Conservation (phyloP, 2,888 invertebrate genomes). For the Proisotoma minuta region DNA sequence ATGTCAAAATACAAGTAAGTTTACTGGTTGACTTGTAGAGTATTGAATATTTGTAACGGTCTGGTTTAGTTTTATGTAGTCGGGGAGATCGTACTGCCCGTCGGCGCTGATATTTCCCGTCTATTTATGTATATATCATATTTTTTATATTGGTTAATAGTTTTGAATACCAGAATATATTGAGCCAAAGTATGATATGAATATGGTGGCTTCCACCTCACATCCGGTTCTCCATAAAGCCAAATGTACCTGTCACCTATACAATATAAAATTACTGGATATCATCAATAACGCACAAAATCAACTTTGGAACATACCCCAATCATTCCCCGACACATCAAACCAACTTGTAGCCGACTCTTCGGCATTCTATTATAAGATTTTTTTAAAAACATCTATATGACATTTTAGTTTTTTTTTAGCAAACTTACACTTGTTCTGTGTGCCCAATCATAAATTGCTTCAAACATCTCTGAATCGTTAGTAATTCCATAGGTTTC, state of each 20-base stretch:
- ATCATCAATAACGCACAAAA: too few species aligned
- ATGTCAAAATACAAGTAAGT: too few species aligned
- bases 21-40: not conserved
- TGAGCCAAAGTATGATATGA: not conserved
- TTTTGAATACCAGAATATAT: not conserved
- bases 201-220: slow-evolving; percentile 3
- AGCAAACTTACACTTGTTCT: not conserved
- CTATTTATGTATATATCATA: not conserved
- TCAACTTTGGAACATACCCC: too few species aligned
- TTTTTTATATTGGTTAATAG: too few species aligned
- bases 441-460: slow-evolving; percentile 5
- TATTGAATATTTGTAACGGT: not conserved
- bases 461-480: not conserved
- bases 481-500: not conserved
- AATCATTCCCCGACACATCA: not conserved
- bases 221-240: not conserved
- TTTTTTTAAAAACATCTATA: not conserved
- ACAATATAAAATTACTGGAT: too few species aligned
- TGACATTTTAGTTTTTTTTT: not conserved
- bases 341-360: not conserved
- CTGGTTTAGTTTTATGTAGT: not conserved
- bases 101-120: not conserved
- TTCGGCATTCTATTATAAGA: not conserved
- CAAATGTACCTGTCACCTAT: not conserved
- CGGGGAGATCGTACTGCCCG: not conserved